Evolutionary conservation across 1,140 invertebrate genomes (phyloP).

Genomic region (Grapholita molesta): DNA sequence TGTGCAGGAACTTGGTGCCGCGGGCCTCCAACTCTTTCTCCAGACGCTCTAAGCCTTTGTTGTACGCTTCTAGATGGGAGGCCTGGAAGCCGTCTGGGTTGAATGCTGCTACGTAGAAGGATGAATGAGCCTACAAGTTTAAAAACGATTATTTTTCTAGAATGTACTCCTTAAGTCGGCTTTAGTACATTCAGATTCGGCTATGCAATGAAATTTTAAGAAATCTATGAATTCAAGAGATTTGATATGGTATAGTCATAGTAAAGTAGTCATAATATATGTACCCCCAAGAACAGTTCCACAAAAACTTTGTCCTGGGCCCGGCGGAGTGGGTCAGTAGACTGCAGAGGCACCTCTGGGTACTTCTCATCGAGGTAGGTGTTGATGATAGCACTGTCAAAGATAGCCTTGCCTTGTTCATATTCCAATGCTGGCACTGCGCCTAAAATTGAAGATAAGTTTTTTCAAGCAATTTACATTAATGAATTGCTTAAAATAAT

Average conservation of each 20-base stretch:
- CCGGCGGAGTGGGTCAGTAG: constrained; percentile 85
- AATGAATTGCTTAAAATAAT: too few relatives aligned
- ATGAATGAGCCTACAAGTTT: constrained; percentile 57
- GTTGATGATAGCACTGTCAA: constrained; percentile 81
- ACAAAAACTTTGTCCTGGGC: constrained; percentile 89
- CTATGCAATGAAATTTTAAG: too few relatives aligned
- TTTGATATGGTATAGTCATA: too few relatives aligned
- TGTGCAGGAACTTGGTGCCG: constrained; percentile 83
- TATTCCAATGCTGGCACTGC: constrained; percentile 66
- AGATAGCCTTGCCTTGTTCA: constrained; percentile 63
- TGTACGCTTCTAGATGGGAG: constrained; percentile 45
- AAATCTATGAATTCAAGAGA: too few relatives aligned
- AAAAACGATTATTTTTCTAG: constrained; percentile 15
- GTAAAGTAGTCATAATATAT: constrained; percentile 28
- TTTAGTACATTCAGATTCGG: too few relatives aligned
- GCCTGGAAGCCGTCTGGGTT: constrained; percentile 49
- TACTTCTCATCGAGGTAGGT: constrained; percentile 93
- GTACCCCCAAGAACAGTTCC: constrained; percentile 81
- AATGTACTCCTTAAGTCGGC: too few relatives aligned
- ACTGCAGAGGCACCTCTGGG: constrained; percentile 82
- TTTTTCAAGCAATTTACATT: neutral
- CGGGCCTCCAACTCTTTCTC: constrained; percentile 83
- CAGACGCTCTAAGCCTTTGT: constrained; percentile 80
- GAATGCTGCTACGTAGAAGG: constrained; percentile 67
- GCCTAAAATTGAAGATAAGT: constrained; percentile 33